Conservation (phyloP, 2,888 invertebrate species). For the Ormyrus thymus region DNA sequence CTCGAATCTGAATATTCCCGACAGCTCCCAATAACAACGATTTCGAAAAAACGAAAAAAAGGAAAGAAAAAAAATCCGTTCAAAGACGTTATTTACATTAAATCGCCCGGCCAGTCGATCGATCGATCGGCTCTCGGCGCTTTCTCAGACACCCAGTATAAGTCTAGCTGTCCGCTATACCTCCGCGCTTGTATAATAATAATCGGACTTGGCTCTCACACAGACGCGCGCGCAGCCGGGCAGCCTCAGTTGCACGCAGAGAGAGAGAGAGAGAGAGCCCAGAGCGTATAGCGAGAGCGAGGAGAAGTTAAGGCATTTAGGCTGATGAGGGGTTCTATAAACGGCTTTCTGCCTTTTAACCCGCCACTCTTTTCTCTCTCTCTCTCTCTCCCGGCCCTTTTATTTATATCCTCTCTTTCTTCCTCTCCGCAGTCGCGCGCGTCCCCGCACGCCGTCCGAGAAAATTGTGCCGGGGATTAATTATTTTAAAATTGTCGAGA, state of each 20-base stretch:
- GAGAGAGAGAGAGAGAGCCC: no score
- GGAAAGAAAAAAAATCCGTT: no score
- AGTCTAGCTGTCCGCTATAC: no score
- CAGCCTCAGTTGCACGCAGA: not conserved
- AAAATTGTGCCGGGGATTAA: constrained; percentile 51
- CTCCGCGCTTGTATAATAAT: no score
- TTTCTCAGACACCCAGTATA: no score
- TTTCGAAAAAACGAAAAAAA: no score
- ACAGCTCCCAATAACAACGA: no score
- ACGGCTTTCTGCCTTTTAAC: constrained; percentile 56
- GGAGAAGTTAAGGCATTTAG: constrained; percentile 66
- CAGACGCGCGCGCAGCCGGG: not conserved
- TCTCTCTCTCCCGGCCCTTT: constrained; percentile 23
- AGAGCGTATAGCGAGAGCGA: not conserved
- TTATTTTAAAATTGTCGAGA: constrained; percentile 34
- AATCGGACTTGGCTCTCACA: no score
- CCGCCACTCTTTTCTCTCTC: constrained; percentile 55
- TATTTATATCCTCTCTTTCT: constrained; percentile 6
- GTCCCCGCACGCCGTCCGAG: constrained; percentile 9
- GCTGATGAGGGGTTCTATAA: constrained; percentile 74
- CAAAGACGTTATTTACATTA: no score
- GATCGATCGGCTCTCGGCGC: no score
- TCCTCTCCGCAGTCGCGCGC: constrained; percentile 2
- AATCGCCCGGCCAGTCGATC: no score
- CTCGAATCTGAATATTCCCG: no score